phyloP scores from a whole-genome alignment of 2,888 invertebrate genomes.

The Dicyrtomina minuta region DNA sequence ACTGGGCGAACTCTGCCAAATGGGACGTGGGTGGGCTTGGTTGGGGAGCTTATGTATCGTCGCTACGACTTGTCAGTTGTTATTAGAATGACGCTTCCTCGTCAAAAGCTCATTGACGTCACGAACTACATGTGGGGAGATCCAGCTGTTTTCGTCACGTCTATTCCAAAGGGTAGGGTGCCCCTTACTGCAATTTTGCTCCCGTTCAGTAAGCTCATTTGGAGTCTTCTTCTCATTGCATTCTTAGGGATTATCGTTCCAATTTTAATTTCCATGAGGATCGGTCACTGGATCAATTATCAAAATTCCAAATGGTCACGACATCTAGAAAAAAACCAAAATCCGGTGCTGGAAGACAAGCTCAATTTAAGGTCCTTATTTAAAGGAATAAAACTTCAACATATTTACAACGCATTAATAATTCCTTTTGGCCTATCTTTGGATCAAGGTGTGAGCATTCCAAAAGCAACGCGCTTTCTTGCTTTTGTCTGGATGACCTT shows the following conservation, averaged over 20 bases:
- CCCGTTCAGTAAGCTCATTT: slow-evolving; percentile 25
- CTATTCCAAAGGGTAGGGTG: slow-evolving; percentile 15
- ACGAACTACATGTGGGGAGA: slow-evolving; percentile 14
- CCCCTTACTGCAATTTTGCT: slow-evolving; percentile 22
- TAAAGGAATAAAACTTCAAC: neutral
- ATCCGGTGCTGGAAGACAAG: too few relatives aligned
- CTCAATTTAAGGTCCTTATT: too few relatives aligned
- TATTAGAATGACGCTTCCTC: slow-evolving; percentile 12
- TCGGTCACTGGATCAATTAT: too few relatives aligned
- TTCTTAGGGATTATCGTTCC: slow-evolving; percentile 6
- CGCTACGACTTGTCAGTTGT: slow-evolving; percentile 22
- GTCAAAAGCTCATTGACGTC: slow-evolving; percentile 14
- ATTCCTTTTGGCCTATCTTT: slow-evolving; percentile 30
- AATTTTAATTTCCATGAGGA: too few relatives aligned
- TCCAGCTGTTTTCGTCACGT: slow-evolving; percentile 20
- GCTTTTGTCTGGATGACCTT: slow-evolving; percentile 28
- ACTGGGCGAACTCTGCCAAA: slow-evolving; percentile 15
- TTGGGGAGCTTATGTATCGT: slow-evolving; percentile 21
- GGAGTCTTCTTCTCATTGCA: slow-evolving; percentile 11
- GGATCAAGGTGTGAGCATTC: slow-evolving; percentile 22
- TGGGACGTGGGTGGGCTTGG: slow-evolving; percentile 34
- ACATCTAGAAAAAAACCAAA: too few relatives aligned
- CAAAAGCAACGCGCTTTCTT: slow-evolving; percentile 8
- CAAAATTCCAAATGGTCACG: too few relatives aligned
- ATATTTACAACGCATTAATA: slow-evolving; percentile 12